These are phyloP conservation scores for Pedetes capensis DNA, from an alignment of 2,113 vertebrate genomes.

Conservation along the genomic window DNA sequence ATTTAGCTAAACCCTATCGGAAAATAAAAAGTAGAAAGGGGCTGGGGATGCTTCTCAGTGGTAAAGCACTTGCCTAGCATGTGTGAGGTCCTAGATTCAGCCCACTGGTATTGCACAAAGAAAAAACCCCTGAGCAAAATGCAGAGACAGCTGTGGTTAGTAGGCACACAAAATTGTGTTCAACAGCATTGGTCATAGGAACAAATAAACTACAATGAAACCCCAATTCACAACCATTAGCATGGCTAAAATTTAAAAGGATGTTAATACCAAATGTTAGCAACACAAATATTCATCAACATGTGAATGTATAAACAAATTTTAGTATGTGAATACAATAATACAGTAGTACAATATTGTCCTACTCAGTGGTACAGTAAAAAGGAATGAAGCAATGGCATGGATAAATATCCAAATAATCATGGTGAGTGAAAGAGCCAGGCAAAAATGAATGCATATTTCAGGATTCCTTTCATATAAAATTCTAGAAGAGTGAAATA, in stretches of 20 bases:
- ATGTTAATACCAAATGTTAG: not conserved
- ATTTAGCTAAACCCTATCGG: too few relatives aligned
- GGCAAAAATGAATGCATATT: not conserved
- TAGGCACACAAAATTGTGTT: not conserved
- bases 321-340: not conserved
- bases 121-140: not conserved
- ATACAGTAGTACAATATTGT: not conserved
- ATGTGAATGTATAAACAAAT: not conserved
- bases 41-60: too few relatives aligned
- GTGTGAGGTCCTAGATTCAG: too few relatives aligned
- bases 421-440: not conserved
- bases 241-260: not conserved
- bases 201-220: not conserved
- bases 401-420: not conserved
- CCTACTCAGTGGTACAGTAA: not conserved
- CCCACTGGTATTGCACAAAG: too few relatives aligned
- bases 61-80: too few relatives aligned
- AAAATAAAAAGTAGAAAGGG: too few relatives aligned
- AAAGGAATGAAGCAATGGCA: not conserved
- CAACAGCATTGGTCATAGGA: not conserved
- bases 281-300: not conserved
- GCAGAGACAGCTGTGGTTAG: not conserved
- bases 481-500: not conserved
- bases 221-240: not conserved
- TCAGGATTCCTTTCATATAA: constrained; percentile 4